Base-by-base conservation (phyloP, 2,113 vertebrate genomes). In the Campylomormyrus tamandua region DNA sequence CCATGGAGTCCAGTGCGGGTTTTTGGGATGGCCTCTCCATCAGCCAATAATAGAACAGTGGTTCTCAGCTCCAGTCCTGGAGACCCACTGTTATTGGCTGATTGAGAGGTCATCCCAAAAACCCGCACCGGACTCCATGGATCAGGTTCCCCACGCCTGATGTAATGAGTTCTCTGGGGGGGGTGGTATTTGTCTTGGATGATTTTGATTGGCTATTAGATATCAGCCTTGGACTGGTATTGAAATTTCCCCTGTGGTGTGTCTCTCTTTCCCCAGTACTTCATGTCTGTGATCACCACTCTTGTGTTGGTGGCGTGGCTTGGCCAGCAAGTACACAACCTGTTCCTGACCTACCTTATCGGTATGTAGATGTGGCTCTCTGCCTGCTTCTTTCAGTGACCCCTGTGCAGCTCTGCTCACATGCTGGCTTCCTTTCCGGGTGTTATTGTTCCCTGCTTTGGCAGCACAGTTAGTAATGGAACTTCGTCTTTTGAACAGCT, bases 271-370 rank as follows among this genome's bases (percentile, higher is more conserved):
- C 92, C 89, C 3, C 87, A 99, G 98, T 99, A 99, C 94, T 99
- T 99, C 93, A 95, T 97, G 95, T 97, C 97, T 2, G 97, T 98
- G 96, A 95, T 99, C 91, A 93, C 96, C 92, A 95, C 95, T 91
- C 96, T 99, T 92, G 94, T 98, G 89, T 92, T 95, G 1, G 94
- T 98, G 92, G 98, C 98, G 89, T 99, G 98, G 98, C 96, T 99
- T 88, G 98, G 98, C 91, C 98, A 99, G 94, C 98, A 99, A 88
- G 98, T 99, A 92, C 98, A 99, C 94, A 99, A 99, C 93, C 97
- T 99, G 66, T 96, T 99, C 88, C 97, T 99, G 88, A 98, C 98
- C 74, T 99, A 98, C 91, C 95, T 99, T 93, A 97, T 98, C 2
- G 98, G 98, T 99, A 95, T 95, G 98, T 95, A 48, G 89, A 87